Conservation (phyloP, 2,113 vertebrate genomes). For the Egretta garzetta region DNA sequence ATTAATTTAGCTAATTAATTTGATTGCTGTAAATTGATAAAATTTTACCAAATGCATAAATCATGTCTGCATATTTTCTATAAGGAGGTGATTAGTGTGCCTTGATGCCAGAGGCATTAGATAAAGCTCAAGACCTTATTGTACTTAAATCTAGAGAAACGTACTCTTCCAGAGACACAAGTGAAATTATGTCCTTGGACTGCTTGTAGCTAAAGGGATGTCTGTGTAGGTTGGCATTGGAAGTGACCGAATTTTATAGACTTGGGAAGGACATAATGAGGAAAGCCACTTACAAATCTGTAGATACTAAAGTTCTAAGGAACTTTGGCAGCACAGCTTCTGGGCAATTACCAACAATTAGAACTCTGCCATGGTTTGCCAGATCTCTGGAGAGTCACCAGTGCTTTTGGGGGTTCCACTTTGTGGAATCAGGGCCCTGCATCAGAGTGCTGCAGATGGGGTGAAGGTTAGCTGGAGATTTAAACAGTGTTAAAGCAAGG, state of each 20-base stretch:
- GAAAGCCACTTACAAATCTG: background rate
- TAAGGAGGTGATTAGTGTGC: constrained; percentile 15
- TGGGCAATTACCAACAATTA: background rate
- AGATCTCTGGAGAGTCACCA: background rate
- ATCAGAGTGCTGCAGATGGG: background rate
- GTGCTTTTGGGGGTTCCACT: background rate
- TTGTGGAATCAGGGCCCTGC: background rate
- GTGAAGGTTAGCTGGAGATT: background rate
- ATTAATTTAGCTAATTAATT: constrained; percentile 60
- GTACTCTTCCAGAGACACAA: background rate
- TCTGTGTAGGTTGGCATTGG: background rate
- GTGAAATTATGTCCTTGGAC: background rate
- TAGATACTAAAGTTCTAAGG: background rate
- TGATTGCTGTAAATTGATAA: constrained; percentile 58
- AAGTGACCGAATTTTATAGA: background rate
- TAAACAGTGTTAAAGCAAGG: background rate
- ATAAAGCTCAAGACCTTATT: background rate
- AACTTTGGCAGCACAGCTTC: background rate
- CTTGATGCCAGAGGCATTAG: background rate
- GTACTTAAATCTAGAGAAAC: background rate
- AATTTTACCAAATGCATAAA: constrained; percentile 41
- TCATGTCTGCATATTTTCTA: background rate
- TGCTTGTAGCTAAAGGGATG: background rate
- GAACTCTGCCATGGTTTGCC: background rate
- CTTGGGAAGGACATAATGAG: background rate